Percentiles rank a stretch among this genome's conserved stretches.
phyloP scores from a whole-genome alignment of 2,113 vertebrate genomes.

The Ageneiosus marmoratus region DNA sequence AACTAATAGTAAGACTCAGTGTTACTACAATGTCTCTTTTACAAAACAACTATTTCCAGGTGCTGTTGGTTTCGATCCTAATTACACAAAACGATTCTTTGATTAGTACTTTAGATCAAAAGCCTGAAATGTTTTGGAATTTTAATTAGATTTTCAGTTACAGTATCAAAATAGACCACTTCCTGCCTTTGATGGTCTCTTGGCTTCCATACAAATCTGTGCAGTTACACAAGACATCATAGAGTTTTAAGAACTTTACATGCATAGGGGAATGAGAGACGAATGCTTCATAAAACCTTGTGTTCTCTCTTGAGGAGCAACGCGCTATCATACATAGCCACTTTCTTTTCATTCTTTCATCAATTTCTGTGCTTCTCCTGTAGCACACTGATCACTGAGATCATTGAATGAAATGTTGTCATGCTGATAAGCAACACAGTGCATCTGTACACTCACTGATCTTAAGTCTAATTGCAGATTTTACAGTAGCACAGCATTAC shows the following conservation, averaged over 20 bases:
- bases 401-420: neutral
- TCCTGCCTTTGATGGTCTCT: conserved; percentile 16
- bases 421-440: neutral
- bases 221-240: neutral
- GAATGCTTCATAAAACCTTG: neutral
- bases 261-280: neutral
- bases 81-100: neutral
- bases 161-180: conserved; percentile 22
- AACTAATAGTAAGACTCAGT: neutral
- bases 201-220: neutral
- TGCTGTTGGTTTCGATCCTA: neutral
- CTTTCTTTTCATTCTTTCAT: neutral
- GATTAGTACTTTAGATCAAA: neutral
- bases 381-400: neutral
- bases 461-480: conserved; percentile 6
- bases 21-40: neutral
- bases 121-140: neutral
- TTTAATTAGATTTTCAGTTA: neutral
- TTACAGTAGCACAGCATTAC: neutral
- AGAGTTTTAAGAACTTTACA: conserved; percentile 7
- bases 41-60: neutral
- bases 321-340: neutral
- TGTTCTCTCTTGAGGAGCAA: neutral
- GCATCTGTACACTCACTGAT: neutral
- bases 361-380: neutral